phyloP scores from a whole-genome alignment of 2,113 vertebrate genomes.

The Solenodon paradoxus region DNA sequence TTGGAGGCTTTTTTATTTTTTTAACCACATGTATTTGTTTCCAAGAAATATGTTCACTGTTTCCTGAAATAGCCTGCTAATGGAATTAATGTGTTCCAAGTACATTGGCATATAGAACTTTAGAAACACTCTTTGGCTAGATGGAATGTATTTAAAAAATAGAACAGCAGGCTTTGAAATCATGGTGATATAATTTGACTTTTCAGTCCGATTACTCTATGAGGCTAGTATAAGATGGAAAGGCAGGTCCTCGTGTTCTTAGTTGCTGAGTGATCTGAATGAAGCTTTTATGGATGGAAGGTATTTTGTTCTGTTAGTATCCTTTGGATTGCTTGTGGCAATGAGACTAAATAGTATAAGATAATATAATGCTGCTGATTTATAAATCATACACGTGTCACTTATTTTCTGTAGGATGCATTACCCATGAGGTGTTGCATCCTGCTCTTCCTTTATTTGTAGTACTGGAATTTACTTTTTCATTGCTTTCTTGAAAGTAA shows the following conservation, averaged over 20 bases:
- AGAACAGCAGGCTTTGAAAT: conserved; percentile 57
- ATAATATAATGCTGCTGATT: not conserved
- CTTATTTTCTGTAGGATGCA: not conserved
- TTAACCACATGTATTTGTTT: conserved; percentile 75
- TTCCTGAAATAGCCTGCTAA: conserved; percentile 75
- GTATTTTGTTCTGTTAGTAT: not conserved
- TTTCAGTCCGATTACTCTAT: conserved; percentile 18
- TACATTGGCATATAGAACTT: conserved; percentile 58
- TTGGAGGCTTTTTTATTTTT: conserved; percentile 69
- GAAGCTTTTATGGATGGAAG: not conserved
- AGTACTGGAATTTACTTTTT: not conserved
- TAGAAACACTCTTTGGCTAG: conserved; percentile 67
- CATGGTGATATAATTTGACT: conserved; percentile 44
- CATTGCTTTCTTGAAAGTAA: conserved; percentile 7
- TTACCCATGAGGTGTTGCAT: not conserved
- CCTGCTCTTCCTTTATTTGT: not conserved
- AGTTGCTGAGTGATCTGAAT: conserved; percentile 1
- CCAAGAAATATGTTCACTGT: conserved; percentile 75
- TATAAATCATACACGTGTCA: not conserved
- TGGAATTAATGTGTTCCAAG: conserved; percentile 62
- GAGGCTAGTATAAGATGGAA: not conserved
- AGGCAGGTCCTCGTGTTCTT: not conserved
- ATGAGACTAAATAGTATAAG: not conserved
- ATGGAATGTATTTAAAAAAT: conserved; percentile 60
- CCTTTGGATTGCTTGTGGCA: not conserved